A percentile compares a stretch with the other conserved stretches of the same genome.
Conservation (phyloP, 1,140 invertebrate species). For the Lasioglossum albipes region DNA sequence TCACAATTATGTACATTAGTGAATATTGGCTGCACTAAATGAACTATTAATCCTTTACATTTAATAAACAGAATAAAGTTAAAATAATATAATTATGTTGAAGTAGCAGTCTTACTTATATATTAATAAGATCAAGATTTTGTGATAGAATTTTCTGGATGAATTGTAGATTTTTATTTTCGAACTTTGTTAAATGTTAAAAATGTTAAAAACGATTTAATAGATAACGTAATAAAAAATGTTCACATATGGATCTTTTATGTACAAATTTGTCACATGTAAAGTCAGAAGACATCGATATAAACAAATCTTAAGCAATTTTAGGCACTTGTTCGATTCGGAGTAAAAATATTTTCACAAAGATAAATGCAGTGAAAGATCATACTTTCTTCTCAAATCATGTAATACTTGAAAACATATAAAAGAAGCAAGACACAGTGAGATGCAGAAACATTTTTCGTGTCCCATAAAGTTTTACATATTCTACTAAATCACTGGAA, state of each 20-base stretch:
- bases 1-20: constrained; percentile 42
- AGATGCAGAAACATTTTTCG: background rate
- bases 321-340: constrained; percentile 1
- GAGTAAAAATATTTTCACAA: constrained; percentile 7
- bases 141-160: constrained; percentile 13
- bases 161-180: constrained; percentile 9
- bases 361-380: constrained; percentile 46
- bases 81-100: constrained; percentile 42
- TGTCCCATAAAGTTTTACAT: constrained; percentile 17
- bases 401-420: background rate
- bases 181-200: constrained; percentile 22
- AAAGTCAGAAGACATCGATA: background rate
- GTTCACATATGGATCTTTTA: constrained; percentile 3
- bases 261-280: constrained; percentile 9
- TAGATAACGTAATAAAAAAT: constrained; percentile 27
- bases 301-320: background rate
- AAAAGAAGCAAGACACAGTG: background rate
- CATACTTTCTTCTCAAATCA: constrained; percentile 6
- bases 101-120: constrained; percentile 35
- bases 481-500: constrained; percentile 7
- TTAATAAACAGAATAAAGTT: constrained; percentile 22
- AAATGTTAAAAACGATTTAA: constrained; percentile 4
- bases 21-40: constrained; percentile 13
- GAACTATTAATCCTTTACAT: constrained; percentile 18
- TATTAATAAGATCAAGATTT: constrained; percentile 33